Evolutionary conservation across 2,113 vertebrate genomes (phyloP).

Genomic region (Shinisaurus crocodilurus): DNA sequence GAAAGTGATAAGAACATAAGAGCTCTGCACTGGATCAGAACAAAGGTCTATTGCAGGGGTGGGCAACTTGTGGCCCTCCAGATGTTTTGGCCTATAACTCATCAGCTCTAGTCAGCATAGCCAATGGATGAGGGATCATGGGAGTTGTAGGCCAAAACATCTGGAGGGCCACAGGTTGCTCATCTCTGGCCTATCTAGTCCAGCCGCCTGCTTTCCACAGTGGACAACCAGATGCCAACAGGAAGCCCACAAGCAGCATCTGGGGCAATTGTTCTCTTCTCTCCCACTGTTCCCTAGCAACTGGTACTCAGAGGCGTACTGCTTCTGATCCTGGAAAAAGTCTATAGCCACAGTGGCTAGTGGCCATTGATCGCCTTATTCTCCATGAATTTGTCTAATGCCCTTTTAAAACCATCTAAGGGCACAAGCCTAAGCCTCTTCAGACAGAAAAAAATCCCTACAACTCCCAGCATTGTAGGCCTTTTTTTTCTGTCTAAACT

Average conservation of each 20-base stretch:
- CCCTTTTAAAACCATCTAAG: neutral
- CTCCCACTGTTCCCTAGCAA: neutral
- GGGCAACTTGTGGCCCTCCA: no score
- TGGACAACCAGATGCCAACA: neutral
- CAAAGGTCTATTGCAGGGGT: no score
- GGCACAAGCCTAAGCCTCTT: no score
- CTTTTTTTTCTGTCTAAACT: no score
- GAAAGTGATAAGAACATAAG: neutral
- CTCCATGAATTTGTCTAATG: neutral
- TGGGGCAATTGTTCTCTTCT: neutral
- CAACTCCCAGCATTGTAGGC: no score
- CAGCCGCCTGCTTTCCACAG: neutral
- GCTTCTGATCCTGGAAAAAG: neutral
- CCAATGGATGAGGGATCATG: no score
- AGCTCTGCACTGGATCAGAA: neutral
- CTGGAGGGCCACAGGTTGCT: no score
- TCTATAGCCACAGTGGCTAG: neutral
- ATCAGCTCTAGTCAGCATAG: no score
- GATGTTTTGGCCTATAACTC: no score
- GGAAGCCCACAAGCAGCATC: neutral
- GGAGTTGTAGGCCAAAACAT: no score
- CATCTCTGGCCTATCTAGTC: neutral
- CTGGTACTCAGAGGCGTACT: neutral
- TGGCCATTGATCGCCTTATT: neutral
- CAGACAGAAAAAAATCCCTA: no score